Conservation (phyloP, 2,888 invertebrate species). For the Andrena minutula region DNA sequence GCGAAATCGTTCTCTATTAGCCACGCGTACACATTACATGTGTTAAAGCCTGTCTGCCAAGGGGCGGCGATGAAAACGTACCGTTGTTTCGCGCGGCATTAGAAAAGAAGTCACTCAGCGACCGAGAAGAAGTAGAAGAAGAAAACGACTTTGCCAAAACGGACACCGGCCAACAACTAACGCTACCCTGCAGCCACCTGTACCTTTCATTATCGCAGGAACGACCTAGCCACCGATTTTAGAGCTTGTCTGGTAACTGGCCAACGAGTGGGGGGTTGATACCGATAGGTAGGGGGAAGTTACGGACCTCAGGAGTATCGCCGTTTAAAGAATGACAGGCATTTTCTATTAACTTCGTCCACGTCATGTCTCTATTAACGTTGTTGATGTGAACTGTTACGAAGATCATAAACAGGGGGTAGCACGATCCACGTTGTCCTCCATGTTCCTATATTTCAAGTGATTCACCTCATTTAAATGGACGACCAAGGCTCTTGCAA, state of each 20-base stretch:
- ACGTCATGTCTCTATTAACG: background rate
- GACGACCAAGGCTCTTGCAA: too few species aligned
- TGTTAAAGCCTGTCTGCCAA: slow-evolving; percentile 33
- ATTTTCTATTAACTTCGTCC: slow-evolving; percentile 21
- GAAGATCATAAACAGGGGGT: background rate
- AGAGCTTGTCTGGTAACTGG: slow-evolving; percentile 75
- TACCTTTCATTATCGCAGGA: slow-evolving; percentile 77
- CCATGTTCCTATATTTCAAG: background rate
- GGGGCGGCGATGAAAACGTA: slow-evolving; percentile 48
- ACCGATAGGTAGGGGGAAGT: slow-evolving; percentile 30
- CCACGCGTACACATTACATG: slow-evolving; percentile 16
- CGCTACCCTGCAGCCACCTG: slow-evolving; percentile 73
- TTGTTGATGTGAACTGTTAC: too few species aligned
- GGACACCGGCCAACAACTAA: slow-evolving; percentile 80
- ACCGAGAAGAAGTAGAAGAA: slow-evolving; percentile 31
- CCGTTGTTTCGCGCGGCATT: slow-evolving; percentile 48
- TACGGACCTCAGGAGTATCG: background rate
- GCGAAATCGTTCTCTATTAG: slow-evolving; percentile 35
- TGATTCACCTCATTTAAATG: background rate
- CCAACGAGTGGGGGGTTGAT: slow-evolving; percentile 69
- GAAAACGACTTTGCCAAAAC: slow-evolving; percentile 79
- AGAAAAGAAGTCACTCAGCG: slow-evolving; percentile 37
- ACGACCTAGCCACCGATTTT: slow-evolving; percentile 79
- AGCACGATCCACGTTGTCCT: background rate
- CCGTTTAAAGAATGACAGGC: slow-evolving; percentile 14